phyloP scores from a whole-genome alignment of 2,888 invertebrate genomes.

The Hypomecis punctinalis region DNA sequence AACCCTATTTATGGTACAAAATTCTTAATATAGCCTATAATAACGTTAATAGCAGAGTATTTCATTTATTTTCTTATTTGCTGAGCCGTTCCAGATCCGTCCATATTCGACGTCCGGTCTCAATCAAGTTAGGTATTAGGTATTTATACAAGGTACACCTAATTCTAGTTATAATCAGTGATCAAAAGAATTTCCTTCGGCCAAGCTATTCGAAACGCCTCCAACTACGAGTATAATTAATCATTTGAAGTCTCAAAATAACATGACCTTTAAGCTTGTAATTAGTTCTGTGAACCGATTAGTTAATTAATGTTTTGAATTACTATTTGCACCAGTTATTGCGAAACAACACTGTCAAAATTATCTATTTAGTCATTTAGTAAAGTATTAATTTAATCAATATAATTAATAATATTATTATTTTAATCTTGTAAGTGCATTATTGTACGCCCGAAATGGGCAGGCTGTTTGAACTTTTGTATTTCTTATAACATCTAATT shows the following conservation, averaged over 20 bases:
- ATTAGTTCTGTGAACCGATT: neutral
- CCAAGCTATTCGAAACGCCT: conserved; percentile 3
- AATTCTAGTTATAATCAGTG: conserved; percentile 6
- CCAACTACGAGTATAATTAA: conserved; percentile 5
- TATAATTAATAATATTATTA: no score
- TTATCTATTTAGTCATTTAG: no score
- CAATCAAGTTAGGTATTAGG: conserved; percentile 9
- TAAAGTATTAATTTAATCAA: no score
- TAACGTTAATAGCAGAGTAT: no score
- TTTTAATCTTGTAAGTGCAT: no score
- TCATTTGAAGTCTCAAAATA: neutral
- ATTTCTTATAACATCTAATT: no score
- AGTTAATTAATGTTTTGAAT: conserved; percentile 1
- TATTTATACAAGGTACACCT: conserved; percentile 3
- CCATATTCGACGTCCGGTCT: neutral
- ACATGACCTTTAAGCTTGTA: neutral
- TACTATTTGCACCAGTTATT: neutral
- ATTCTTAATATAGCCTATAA: no score
- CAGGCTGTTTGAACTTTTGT: no score
- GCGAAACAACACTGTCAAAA: neutral
- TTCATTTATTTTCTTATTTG: no score
- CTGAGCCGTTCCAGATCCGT: neutral
- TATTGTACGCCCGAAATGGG: no score
- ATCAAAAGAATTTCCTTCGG: conserved; percentile 5
- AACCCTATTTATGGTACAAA: no score